Evolutionary conservation across 2,888 invertebrate species (phyloP), one percentile per base, ranked within the genome.

Genomic region (Margaritifera margaritifera): DNA sequence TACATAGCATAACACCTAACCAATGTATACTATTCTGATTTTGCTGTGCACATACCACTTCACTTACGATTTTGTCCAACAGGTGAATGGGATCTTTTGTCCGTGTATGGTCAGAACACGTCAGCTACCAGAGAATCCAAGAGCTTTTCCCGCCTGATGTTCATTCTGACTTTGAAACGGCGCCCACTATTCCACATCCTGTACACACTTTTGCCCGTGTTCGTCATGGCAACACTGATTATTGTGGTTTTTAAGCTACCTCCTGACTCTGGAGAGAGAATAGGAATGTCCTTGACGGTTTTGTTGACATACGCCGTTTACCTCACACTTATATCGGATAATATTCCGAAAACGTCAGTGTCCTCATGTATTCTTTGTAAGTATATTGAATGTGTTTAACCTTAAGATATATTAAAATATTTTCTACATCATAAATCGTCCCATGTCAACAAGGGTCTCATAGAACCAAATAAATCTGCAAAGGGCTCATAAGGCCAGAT

Each of bases 261-360:
- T 0, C 64, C 71, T 1, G 75, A 78, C 27, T 75, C 74, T 24
- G 78, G 78, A 31, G 75, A 78, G 64, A 68, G 75, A 22, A 71
- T 78, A 18, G 72, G 75, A 1, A 66, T 75, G 53, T 66, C 75
- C 2, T 27, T 78, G 53, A 77, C 76, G 15, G 72, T 74, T 20
- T 51, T 76, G n/a, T 67, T 78, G 31, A 72, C 78, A 15, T 76
- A 72, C 27, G 75, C 74, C 25, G 74, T 76, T 55, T 78, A 78
- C 31, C 62, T 76, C 19, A 71, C 75, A 0, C 25, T 78, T 24
- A 76, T 76, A 54, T 74, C 76, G 8, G 76, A 74, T 20, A 72
- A 72, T 55, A 77, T 77, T 25, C 79, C 79, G 31, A 74, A 70
- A 55, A 79, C 79, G 2, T 79, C 79, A 1, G 27, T 75, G 42